A percentile compares a stretch with the other conserved stretches of the same genome.
Evolutionary conservation across 2,797 vertebrate genomes (phyloP).

Genomic region (Notoglanidium macrostoma): DNA sequence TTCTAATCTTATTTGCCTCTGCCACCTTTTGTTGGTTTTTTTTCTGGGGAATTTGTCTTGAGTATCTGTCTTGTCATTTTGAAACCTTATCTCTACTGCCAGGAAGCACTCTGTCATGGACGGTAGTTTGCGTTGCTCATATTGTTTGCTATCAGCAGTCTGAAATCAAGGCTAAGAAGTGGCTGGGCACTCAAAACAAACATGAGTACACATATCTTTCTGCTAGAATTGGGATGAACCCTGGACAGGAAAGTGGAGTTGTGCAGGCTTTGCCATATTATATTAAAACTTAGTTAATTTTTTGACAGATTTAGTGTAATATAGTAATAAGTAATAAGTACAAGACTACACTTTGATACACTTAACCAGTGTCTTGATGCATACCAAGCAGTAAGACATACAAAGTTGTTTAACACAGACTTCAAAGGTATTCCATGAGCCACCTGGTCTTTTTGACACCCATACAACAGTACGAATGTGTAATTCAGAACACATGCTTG

Average conservation of each 20-base stretch:
- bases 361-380: not conserved
- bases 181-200: constrained; percentile 36
- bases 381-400: not conserved
- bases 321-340: too few species aligned
- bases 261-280: constrained; percentile 7
- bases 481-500: constrained; percentile 46
- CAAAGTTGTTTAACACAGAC: constrained; percentile 1
- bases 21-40: not conserved
- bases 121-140: constrained; percentile 19
- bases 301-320: not conserved
- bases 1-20: not conserved
- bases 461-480: constrained; percentile 20
- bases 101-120: constrained; percentile 16
- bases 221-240: not conserved
- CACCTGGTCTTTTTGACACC: constrained; percentile 37
- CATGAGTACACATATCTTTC: constrained; percentile 6
- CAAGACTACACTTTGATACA: not conserved
- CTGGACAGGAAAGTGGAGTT: not conserved
- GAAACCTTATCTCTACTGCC: constrained; percentile 33
- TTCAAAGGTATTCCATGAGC: constrained; percentile 29
- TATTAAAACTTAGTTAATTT: not conserved
- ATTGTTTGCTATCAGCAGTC: constrained; percentile 35
- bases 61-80: constrained; percentile 14
- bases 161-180: constrained; percentile 36
- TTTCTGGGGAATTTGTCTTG: constrained; percentile 1